These are phyloP conservation scores for Megalops atlanticus DNA, from an alignment of 2,113 vertebrate species.

Conservation along the genomic window DNA sequence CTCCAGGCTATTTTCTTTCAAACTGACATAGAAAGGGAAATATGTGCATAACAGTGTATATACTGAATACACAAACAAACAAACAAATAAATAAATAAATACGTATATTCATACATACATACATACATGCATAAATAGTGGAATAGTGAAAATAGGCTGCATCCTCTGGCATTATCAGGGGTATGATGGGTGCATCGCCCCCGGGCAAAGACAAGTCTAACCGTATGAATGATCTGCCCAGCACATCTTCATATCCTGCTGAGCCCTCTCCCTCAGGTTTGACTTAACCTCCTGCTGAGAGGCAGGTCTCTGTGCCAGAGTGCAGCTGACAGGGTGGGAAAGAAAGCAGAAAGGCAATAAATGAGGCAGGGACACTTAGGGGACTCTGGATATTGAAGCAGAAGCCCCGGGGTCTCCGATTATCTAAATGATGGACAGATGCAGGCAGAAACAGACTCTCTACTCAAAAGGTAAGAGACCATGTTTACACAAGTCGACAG, in stretches of 20 bases:
- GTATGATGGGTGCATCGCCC: background rate
- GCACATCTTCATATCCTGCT: background rate
- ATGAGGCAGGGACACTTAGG: background rate
- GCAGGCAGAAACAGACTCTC: background rate
- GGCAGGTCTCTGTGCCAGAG: slow-evolving; percentile 25
- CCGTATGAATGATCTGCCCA: background rate
- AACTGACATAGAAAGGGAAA: too few species aligned
- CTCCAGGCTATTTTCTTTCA: too few species aligned
- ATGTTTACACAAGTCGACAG: background rate
- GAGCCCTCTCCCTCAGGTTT: too few species aligned
- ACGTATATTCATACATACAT: too few species aligned
- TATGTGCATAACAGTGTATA: too few species aligned
- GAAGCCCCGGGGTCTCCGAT: background rate
- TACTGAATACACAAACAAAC: too few species aligned
- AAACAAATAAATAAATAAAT: too few species aligned
- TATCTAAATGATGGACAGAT: background rate
- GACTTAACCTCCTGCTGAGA: background rate
- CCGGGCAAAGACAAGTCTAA: background rate
- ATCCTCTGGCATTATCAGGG: background rate
- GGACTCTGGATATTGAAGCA: background rate
- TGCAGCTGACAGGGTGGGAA: slow-evolving; percentile 13
- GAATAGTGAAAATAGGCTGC: background rate
- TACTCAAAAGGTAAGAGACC: background rate
- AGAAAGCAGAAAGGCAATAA: background rate
- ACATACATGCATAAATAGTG: too few species aligned